Percentiles rank a stretch among this genome's conserved stretches.
phyloP scores from a whole-genome alignment of 2,797 vertebrate species.

The Gorsachius magnificus region DNA sequence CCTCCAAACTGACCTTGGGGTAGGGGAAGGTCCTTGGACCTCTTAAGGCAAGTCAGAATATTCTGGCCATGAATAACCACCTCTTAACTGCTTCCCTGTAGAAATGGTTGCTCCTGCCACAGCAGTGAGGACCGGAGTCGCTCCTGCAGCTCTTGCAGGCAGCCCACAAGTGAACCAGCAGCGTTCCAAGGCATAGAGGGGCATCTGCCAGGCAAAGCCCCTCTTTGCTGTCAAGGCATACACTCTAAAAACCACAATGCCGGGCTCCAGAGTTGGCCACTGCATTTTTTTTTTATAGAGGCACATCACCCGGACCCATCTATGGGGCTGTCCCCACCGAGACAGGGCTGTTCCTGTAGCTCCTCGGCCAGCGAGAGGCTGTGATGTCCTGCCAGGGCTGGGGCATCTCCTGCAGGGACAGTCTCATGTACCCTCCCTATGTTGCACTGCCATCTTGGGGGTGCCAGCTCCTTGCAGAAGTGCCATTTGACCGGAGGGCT shows the following conservation, averaged over 20 bases:
- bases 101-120: background rate
- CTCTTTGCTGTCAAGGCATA: background rate
- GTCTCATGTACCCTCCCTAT: background rate
- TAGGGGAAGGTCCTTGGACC: background rate
- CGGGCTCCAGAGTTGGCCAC: background rate
- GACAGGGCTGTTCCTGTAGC: background rate
- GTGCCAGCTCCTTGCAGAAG: background rate
- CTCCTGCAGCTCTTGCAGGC: background rate
- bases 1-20: background rate
- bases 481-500: background rate
- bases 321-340: accelerated
- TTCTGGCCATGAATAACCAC: background rate
- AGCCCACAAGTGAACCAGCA: background rate
- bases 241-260: background rate
- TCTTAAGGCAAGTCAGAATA: background rate
- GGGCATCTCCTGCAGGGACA: background rate
- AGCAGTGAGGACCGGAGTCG: background rate
- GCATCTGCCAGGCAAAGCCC: background rate
- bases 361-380: background rate
- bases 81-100: background rate
- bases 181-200: background rate
- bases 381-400: background rate
- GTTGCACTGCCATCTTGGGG: accelerated
- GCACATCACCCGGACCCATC: background rate
- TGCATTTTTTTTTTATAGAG: background rate